Conservation (phyloP, 1,140 invertebrate genomes). For the Brachionus rotundiformis region DNA sequence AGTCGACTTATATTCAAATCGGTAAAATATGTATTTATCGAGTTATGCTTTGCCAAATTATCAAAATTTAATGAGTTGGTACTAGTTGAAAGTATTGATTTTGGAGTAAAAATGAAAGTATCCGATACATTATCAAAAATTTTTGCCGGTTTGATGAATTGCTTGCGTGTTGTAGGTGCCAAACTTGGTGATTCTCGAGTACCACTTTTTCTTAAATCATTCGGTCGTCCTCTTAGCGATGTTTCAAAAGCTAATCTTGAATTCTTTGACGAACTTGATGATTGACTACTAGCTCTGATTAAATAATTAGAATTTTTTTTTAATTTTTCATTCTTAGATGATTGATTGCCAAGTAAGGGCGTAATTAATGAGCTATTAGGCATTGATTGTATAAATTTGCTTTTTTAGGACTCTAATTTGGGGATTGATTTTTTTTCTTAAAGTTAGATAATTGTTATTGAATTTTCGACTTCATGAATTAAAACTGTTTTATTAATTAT, state of each 20-base stretch:
- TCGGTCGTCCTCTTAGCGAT: neutral
- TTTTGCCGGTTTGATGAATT: neutral
- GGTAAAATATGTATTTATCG: constrained; percentile 21
- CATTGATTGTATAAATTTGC: neutral
- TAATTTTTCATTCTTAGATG: constrained; percentile 5
- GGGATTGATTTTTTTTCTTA: neutral
- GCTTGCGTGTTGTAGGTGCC: neutral
- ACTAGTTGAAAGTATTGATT: neutral
- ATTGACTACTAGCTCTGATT: constrained; percentile 24
- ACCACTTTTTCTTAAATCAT: neutral
- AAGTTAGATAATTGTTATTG: too few relatives aligned
- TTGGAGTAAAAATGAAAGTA: neutral
- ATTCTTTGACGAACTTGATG: constrained; percentile 12
- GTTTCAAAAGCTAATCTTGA: neutral
- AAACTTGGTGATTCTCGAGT: neutral
- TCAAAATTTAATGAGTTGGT: constrained; percentile 2
- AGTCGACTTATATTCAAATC: neutral
- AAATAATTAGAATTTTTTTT: neutral
- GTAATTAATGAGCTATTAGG: constrained; percentile 9
- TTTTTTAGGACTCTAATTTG: neutral
- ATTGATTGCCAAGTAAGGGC: neutral
- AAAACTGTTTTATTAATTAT: neutral
- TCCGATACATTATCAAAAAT: neutral
- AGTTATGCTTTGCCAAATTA: neutral
- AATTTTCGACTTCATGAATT: neutral